Percentiles rank a stretch among this genome's conserved stretches.
phyloP scores from a whole-genome alignment of 2,888 invertebrate genomes.

The Trachelus stipa region DNA sequence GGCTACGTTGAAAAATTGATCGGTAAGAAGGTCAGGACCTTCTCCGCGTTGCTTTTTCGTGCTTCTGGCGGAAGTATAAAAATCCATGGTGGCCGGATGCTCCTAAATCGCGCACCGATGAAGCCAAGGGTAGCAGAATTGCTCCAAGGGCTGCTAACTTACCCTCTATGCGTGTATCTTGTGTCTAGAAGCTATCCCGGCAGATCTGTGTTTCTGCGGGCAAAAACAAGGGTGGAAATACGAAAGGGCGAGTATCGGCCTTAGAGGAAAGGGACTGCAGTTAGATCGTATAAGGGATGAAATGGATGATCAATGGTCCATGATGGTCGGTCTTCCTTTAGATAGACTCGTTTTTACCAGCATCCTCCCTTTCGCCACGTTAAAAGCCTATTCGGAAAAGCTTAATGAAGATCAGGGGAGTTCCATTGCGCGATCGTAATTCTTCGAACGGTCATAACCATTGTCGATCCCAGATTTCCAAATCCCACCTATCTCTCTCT shows the following conservation, averaged over 20 bases:
- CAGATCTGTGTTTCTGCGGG: background rate
- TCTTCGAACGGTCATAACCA: background rate
- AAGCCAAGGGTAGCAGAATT: background rate
- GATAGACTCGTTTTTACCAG: conserved; percentile 35
- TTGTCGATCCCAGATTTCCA: background rate
- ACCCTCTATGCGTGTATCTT: background rate
- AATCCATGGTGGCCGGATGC: conserved; percentile 13
- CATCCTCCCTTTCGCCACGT: conserved; percentile 37
- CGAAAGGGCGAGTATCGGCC: conserved; percentile 14
- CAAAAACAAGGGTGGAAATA: conserved; percentile 30
- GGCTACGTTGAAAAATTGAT: conserved; percentile 24
- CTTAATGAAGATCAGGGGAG: conserved; percentile 35
- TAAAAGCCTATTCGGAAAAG: conserved; percentile 35
- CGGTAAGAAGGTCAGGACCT: conserved; percentile 18
- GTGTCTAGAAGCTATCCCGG: background rate
- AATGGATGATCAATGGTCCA: conserved; percentile 28
- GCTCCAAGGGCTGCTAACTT: background rate
- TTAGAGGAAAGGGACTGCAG: background rate
- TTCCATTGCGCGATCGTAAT: background rate
- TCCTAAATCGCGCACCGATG: background rate
- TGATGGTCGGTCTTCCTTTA: conserved; percentile 20
- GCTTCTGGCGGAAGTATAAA: conserved; percentile 31
- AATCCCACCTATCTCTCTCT: background rate
- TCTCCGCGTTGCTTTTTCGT: background rate
- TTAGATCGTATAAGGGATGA: conserved; percentile 22